phyloP scores from a whole-genome alignment of 1,140 invertebrate genomes.

The Bombus fervidus region DNA sequence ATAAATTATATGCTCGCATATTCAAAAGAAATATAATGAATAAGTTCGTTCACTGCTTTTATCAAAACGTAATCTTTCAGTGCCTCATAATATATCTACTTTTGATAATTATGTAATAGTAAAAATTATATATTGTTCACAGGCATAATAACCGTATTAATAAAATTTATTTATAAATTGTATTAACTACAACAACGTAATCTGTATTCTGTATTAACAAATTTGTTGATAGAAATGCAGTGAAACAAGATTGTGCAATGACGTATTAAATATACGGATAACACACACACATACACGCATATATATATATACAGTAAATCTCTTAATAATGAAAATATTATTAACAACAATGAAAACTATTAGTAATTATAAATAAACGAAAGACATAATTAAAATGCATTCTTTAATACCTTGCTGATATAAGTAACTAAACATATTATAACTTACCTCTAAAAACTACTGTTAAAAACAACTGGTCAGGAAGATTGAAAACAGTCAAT shows the following conservation, averaged over 20 bases:
- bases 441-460: not conserved
- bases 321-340: not conserved
- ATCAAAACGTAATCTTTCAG: not conserved
- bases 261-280: not conserved
- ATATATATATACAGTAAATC: not conserved
- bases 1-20: not conserved
- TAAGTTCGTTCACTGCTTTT: slow-evolving; percentile 6
- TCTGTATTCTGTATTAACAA: not conserved
- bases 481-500: not conserved
- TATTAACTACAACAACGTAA: not conserved
- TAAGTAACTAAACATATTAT: not conserved
- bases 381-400: not conserved
- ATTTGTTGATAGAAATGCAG: not conserved
- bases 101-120: not conserved
- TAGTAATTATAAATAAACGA: slow-evolving; percentile 17
- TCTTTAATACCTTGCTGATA: not conserved
- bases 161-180: slow-evolving; percentile 25
- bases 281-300: not conserved
- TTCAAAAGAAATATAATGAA: not conserved
- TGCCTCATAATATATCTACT: not conserved
- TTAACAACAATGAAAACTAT: not conserved
- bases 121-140: not conserved
- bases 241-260: slow-evolving; percentile 13
- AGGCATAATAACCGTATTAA: slow-evolving; percentile 3
- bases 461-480: not conserved